A percentile compares a stretch with the other conserved stretches of the same genome.
These are phyloP conservation scores for Eumacrocentrus americanus DNA, from an alignment of 2,888 invertebrate genomes.

Conservation along the genomic window DNA sequence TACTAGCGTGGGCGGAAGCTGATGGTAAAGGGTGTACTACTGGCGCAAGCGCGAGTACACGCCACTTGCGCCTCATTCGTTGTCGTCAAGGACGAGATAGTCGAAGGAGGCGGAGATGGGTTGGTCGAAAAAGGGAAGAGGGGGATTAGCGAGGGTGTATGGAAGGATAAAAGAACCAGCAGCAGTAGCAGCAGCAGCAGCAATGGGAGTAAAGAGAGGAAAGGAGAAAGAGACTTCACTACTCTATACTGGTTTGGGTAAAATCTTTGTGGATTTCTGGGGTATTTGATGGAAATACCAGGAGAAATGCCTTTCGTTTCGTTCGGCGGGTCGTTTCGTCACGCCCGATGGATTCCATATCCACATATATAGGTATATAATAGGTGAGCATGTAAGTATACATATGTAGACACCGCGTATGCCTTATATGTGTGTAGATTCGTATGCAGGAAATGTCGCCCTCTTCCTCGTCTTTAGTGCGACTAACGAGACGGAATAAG, in stretches of 20 bases:
- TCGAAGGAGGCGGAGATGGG: slow-evolving; percentile 35
- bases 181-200: neutral
- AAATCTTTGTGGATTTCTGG: slow-evolving; percentile 51
- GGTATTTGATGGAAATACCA: slow-evolving; percentile 54
- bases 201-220: slow-evolving; percentile 12
- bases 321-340: slow-evolving; percentile 33
- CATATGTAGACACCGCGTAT: slow-evolving; percentile 11
- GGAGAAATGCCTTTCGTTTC: slow-evolving; percentile 41
- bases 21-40: slow-evolving; percentile 9
- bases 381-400: too few relatives aligned
- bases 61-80: slow-evolving; percentile 28
- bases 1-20: slow-evolving; percentile 21
- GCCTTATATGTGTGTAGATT: neutral
- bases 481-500: slow-evolving; percentile 43
- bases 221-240: neutral
- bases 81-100: slow-evolving; percentile 33
- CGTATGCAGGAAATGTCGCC: slow-evolving; percentile 32
- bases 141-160: slow-evolving; percentile 28
- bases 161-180: slow-evolving; percentile 10
- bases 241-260: too few relatives aligned
- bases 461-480: slow-evolving; percentile 32
- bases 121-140: slow-evolving; percentile 8
- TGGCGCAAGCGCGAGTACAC: slow-evolving; percentile 23
- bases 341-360: slow-evolving; percentile 36
- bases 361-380: slow-evolving; percentile 6